Conservation (phyloP, 2,888 invertebrate species). For the Diarsia rubi region DNA sequence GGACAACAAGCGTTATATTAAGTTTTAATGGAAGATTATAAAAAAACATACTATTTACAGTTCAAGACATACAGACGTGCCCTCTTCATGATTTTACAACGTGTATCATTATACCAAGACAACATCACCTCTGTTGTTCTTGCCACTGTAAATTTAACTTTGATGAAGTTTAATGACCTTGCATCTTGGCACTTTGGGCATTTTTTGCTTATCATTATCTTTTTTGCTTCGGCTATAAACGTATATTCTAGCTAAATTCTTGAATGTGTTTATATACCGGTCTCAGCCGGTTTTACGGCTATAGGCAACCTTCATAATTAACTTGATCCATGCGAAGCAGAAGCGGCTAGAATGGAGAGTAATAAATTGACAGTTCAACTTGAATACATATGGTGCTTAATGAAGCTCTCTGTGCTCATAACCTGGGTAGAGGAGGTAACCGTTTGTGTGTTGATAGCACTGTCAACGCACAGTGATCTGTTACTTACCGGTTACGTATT, state of each 20-base stretch:
- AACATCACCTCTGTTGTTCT: constrained; percentile 23
- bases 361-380: not conserved
- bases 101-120: constrained; percentile 12
- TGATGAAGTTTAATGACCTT: constrained; percentile 55
- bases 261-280: constrained; percentile 18
- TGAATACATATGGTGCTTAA: constrained; percentile 19
- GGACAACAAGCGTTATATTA: too few species aligned
- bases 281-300: constrained; percentile 9
- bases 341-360: constrained; percentile 1
- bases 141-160: constrained; percentile 25
- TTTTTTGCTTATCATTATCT: constrained; percentile 25
- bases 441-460: too few species aligned
- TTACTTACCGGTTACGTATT: too few species aligned
- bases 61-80: not conserved
- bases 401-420: not conserved
- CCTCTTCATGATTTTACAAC: constrained; percentile 32
- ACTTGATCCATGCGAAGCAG: constrained; percentile 15
- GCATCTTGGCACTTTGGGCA: constrained; percentile 8
- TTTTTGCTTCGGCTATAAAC: constrained; percentile 44
- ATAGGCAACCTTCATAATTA: constrained; percentile 14
- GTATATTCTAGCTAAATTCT: constrained; percentile 17
- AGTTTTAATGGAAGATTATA: not conserved
- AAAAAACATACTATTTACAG: not conserved
- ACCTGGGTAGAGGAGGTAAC: too few species aligned
- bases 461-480: too few species aligned